Percentiles rank a stretch among this genome's conserved stretches.
These are phyloP conservation scores for Nerophis lumbriciformis DNA, from an alignment of 2,113 vertebrate genomes.

Conservation along the genomic window DNA sequence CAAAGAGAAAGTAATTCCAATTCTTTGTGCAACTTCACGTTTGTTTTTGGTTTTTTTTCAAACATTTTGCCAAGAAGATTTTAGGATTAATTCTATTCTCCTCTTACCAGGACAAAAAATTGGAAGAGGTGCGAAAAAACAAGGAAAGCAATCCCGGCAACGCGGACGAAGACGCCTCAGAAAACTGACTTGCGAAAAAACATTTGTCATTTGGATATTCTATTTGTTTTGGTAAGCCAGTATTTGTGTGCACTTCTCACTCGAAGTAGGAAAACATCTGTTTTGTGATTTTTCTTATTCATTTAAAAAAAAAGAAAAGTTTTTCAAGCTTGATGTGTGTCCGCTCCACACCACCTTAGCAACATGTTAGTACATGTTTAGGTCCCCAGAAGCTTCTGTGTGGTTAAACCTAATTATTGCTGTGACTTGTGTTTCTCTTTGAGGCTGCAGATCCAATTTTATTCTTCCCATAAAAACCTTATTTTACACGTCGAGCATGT, in stretches of 20 bases:
- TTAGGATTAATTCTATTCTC: neutral
- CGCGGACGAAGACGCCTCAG: conserved; percentile 71
- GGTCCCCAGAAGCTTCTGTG: too few relatives aligned
- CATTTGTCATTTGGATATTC: conserved; percentile 90
- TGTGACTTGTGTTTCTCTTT: conserved; percentile 42
- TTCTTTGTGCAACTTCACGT: neutral
- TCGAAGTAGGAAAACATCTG: conserved; percentile 62
- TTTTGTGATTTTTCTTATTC: conserved; percentile 36
- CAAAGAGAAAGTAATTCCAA: conserved; percentile 82
- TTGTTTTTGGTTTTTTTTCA: too few relatives aligned
- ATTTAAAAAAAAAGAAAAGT: too few relatives aligned
- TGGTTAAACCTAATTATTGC: conserved; percentile 44
- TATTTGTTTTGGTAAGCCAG: conserved; percentile 66
- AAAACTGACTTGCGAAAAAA: conserved; percentile 68
- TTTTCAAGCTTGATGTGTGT: conserved; percentile 54
- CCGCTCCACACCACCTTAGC: neutral
- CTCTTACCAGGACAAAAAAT: conserved; percentile 84
- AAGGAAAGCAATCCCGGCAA: conserved; percentile 88
- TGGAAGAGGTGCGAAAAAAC: conserved; percentile 94
- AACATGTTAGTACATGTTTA: neutral
- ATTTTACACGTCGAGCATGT: conserved; percentile 33
- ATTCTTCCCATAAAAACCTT: conserved; percentile 37
- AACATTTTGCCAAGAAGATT: neutral
- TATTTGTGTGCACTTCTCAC: conserved; percentile 66
- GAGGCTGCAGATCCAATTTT: conserved; percentile 28